Conservation (phyloP, 2,113 vertebrate species). For the Hassar affinis region DNA sequence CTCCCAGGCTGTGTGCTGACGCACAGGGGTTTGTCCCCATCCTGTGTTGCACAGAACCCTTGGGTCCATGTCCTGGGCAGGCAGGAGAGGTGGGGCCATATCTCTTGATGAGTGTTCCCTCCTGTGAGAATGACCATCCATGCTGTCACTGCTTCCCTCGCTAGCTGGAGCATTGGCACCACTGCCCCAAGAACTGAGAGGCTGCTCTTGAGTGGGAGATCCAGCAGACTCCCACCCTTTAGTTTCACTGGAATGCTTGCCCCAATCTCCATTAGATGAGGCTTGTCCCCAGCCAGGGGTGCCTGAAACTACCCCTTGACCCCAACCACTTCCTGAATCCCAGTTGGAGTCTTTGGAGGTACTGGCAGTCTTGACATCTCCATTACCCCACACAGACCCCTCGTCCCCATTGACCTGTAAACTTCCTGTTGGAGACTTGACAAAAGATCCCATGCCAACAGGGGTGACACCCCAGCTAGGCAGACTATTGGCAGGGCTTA, state of each 20-base stretch:
- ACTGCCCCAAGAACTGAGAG: slow-evolving; percentile 82
- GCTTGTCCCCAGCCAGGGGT: slow-evolving; percentile 70
- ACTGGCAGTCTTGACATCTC: slow-evolving; percentile 73
- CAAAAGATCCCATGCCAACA: slow-evolving; percentile 83
- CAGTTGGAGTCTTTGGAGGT: slow-evolving; percentile 74
- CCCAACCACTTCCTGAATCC: slow-evolving; percentile 79
- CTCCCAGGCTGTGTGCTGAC: slow-evolving; percentile 96
- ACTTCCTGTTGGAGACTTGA: slow-evolving; percentile 77
- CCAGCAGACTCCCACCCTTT: slow-evolving; percentile 80
- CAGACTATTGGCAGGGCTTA: slow-evolving; percentile 83
- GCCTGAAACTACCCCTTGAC: slow-evolving; percentile 75
- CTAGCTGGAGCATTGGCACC: slow-evolving; percentile 79
- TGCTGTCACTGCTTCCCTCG: slow-evolving; percentile 85
- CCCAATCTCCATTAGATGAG: slow-evolving; percentile 68
- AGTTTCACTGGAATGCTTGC: slow-evolving; percentile 72
- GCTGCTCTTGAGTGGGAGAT: slow-evolving; percentile 70
- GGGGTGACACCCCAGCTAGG: slow-evolving; percentile 86
- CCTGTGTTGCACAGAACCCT: slow-evolving; percentile 95
- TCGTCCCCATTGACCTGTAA: slow-evolving; percentile 74
- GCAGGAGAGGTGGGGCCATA: slow-evolving; percentile 73
- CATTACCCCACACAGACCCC: slow-evolving; percentile 86
- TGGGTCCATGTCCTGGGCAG: slow-evolving; percentile 91
- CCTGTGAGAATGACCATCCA: slow-evolving; percentile 74
- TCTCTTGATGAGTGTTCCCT: slow-evolving; percentile 71
- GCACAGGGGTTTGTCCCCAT: slow-evolving; percentile 97